Evolutionary conservation across 2,797 vertebrate species (phyloP).

Genomic region (Gadopsis bispinosus): DNA sequence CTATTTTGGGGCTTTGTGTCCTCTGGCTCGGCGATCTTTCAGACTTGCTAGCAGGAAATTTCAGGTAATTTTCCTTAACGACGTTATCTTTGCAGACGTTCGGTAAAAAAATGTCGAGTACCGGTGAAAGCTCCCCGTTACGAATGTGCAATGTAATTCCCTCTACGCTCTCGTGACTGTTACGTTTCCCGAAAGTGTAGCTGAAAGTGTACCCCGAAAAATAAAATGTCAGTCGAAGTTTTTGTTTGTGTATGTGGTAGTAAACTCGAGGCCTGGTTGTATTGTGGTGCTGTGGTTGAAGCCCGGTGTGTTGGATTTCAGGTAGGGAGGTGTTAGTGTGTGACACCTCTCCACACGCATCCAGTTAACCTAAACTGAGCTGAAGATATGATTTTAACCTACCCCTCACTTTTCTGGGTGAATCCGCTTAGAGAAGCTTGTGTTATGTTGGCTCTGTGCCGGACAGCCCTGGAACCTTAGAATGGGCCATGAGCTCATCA

Average conservation of each 20-base stretch:
- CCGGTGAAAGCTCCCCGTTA: background rate
- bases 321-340: background rate
- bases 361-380: background rate
- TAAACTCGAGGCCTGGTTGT: background rate
- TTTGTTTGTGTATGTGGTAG: background rate
- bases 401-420: background rate
- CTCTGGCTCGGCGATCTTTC: conserved; percentile 8
- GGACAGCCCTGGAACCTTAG: conserved; percentile 9
- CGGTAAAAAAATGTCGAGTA: background rate
- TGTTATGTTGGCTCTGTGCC: conserved; percentile 2
- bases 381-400: background rate
- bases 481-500: conserved; percentile 28
- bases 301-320: background rate
- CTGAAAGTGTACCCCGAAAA: background rate
- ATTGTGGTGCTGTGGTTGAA: too few species aligned
- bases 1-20: conserved; percentile 47
- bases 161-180: background rate
- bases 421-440: background rate
- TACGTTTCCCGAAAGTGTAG: background rate
- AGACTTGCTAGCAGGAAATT: background rate
- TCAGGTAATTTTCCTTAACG: background rate
- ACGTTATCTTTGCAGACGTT: background rate
- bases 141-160: background rate
- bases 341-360: background rate
- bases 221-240: background rate